Conservation (phyloP, 1,140 invertebrate genomes). For the Macrocentrus cingulum region DNA sequence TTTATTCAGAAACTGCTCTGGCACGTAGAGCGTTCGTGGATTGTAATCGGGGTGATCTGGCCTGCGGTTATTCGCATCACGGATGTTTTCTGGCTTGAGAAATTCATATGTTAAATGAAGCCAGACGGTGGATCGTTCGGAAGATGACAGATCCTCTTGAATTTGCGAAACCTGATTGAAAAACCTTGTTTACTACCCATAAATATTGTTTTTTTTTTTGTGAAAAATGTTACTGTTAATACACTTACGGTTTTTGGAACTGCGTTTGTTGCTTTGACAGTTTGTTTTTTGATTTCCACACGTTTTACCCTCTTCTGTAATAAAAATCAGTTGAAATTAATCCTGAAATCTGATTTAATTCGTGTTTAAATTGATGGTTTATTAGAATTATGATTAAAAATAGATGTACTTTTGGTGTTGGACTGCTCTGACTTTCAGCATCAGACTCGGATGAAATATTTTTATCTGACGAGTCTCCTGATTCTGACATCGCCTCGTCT, state of each 20-base stretch:
- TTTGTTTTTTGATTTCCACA: neutral
- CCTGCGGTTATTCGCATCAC: slow-evolving; percentile 69
- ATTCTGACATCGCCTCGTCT: slow-evolving; percentile 28
- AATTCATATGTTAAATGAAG: slow-evolving; percentile 78
- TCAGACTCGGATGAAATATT: slow-evolving; percentile 15
- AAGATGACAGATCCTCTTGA: slow-evolving; percentile 27
- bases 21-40: slow-evolving; percentile 82
- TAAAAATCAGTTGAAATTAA: neutral
- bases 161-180: slow-evolving; percentile 30
- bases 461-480: slow-evolving; percentile 16
- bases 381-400: neutral
- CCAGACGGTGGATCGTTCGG: slow-evolving; percentile 61
- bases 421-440: slow-evolving; percentile 46
- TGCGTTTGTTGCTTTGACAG: neutral
- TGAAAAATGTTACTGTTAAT: too few relatives aligned
- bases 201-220: too few relatives aligned
- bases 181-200: neutral
- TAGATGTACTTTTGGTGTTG: slow-evolving; percentile 33
- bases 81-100: slow-evolving; percentile 79
- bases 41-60: slow-evolving; percentile 84
- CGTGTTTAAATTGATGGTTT: too few relatives aligned
- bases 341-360: too few relatives aligned
- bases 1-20: slow-evolving; percentile 73
- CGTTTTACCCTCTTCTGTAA: slow-evolving; percentile 16
- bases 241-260: neutral